Base-by-base conservation (phyloP, 2,888 invertebrate species). In the Sinhomidia bicolor region DNA sequence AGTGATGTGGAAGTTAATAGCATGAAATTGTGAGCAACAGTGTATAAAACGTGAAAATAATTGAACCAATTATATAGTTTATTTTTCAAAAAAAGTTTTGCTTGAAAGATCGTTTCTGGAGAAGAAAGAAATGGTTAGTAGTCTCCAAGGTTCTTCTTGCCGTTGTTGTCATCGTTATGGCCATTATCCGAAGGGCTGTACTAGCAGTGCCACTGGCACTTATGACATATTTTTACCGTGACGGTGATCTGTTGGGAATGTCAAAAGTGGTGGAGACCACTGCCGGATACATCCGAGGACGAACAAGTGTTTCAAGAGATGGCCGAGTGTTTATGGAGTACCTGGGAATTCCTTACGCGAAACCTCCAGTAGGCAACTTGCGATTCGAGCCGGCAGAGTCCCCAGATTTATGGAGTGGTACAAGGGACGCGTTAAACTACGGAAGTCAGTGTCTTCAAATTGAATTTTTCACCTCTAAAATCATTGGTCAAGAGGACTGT, bases 401-500 rank as follows among this genome's bases (percentile, higher is more conserved):
- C 1, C 76, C 88, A 1, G 82, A 88, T 9, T 78, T 57, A 12
- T 90, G 90, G 90, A 10, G n/a, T 4, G 90, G 89, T 10, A 41
- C 89, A 29, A 26, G 71, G 41, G 88, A 90, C 57, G 89, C 89
- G 5, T 20, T 54, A 0, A 29, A 14, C 2, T 88, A 57, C 47
- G 84, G 86, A n/a, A 78, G 32, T 62, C 62, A 85, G 14, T 90
- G 90, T 65, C 62, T 89, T 41, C 90, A 90, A 68, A 62, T 90
- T 17, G 90, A 90, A 20, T 89, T 89, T 41, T 80, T 89, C 29
- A 83, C 88, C 4, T 88, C 88, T 26, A 85, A 79, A 79, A 82
- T 90, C 14, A 12, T 89, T 0, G 91, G 91, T 10, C 36, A 76
- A 10, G 90, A 91, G 62, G 88, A 91, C 36, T 91, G 91, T 62